Percentiles rank a stretch among this genome's conserved stretches.
Conservation (phyloP, 2,797 vertebrate species). For the Poeciliopsis infans region DNA sequence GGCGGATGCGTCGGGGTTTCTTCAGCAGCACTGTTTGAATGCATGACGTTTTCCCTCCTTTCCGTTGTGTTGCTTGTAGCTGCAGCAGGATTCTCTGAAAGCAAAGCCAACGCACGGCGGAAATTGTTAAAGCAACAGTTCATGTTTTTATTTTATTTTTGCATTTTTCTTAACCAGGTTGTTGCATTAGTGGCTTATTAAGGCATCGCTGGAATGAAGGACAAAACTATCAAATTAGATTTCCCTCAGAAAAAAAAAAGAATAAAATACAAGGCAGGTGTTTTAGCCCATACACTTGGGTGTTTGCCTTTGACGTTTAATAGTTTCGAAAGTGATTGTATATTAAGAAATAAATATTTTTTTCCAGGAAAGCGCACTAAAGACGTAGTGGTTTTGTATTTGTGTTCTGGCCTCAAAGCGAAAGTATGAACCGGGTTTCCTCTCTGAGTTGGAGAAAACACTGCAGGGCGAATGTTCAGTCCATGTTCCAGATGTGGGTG, state of each 20-base stretch:
- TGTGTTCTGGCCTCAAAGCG: not conserved
- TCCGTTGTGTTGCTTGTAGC: constrained; percentile 11
- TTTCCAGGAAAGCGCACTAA: not conserved
- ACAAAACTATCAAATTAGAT: not conserved
- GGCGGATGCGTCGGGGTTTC: constrained; percentile 19
- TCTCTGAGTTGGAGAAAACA: not conserved
- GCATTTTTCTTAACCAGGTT: no score
- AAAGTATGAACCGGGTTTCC: not conserved
- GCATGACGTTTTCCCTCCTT: constrained; percentile 85
- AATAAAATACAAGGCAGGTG: not conserved
- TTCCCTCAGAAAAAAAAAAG: not conserved
- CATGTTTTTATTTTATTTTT: not conserved
- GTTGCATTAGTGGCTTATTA: not conserved
- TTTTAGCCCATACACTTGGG: not conserved
- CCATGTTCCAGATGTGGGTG: not conserved
- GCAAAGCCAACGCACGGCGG: not conserved
- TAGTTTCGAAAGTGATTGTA: not conserved
- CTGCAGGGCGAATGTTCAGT: not conserved
- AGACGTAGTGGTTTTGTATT: not conserved
- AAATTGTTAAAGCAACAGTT: constrained; percentile 67
- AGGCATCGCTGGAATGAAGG: not conserved
- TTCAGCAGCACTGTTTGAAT: constrained; percentile 69
- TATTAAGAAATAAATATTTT: not conserved
- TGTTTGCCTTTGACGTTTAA: not conserved
- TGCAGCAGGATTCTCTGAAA: not conserved